phyloP scores from a whole-genome alignment of 2,888 invertebrate genomes.

The Sinotaia quadrata region DNA sequence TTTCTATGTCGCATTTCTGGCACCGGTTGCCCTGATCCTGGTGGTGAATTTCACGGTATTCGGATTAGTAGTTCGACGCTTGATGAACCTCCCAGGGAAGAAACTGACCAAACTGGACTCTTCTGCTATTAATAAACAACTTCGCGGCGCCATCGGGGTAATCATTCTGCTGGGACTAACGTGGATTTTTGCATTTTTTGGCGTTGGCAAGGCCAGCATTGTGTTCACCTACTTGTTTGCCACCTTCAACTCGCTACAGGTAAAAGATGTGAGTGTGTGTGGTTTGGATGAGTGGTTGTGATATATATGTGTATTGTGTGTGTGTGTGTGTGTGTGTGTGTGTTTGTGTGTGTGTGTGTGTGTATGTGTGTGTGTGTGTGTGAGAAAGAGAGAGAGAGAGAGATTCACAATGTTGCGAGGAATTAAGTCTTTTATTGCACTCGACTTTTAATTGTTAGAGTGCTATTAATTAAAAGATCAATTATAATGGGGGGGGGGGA shows the following conservation, averaged over 20 bases:
- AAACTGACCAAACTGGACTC: constrained; percentile 55
- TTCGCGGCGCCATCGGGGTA: constrained; percentile 60
- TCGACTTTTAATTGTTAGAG: no score
- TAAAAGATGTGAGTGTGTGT: no score
- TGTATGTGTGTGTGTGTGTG: no score
- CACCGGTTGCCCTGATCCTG: constrained; percentile 71
- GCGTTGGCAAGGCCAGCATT: constrained; percentile 51
- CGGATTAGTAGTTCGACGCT: constrained; percentile 66
- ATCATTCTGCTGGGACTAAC: constrained; percentile 65
- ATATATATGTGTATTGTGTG: no score
- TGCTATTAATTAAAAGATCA: no score
- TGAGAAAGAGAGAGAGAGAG: no score
- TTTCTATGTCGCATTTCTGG: constrained; percentile 63
- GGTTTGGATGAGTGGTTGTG: no score
- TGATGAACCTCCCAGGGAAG: constrained; percentile 36
- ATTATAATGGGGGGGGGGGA: no score
- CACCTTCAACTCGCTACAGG: constrained; percentile 60
- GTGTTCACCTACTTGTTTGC: constrained; percentile 67
- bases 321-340: no score
- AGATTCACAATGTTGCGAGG: no score
- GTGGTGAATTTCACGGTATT: constrained; percentile 72
- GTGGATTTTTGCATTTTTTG: constrained; percentile 67
- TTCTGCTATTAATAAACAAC: constrained; percentile 38
- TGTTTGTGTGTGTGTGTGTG: no score
- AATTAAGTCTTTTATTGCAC: no score